These are phyloP conservation scores for Crossaster papposus DNA, from an alignment of 53 echinoderm and acorn worm genomes.

Conservation along the genomic window DNA sequence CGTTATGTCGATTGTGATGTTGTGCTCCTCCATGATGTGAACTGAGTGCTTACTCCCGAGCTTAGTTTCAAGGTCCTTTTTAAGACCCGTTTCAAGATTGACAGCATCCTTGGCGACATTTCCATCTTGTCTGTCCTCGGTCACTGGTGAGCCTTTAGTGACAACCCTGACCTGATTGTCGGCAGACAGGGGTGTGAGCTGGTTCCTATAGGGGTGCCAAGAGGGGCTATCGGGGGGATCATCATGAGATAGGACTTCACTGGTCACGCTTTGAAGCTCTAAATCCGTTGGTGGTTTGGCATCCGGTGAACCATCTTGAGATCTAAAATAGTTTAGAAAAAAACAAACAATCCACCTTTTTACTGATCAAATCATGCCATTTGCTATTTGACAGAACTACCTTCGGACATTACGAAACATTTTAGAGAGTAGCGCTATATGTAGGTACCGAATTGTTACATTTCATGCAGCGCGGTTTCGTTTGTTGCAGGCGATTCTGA, in stretches of 20 bases:
- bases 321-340: slow-evolving; percentile 6
- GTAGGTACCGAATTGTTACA: not conserved
- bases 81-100: not conserved
- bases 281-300: slow-evolving; percentile 47
- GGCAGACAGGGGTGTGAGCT: slow-evolving; percentile 41
- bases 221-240: slow-evolving; percentile 5
- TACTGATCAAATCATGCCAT: not conserved
- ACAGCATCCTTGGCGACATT: not conserved
- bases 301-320: slow-evolving; percentile 22
- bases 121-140: slow-evolving; percentile 7
- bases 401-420: not conserved
- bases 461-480: not conserved
- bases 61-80: not conserved
- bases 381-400: too few relatives aligned
- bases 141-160: slow-evolving; percentile 25
- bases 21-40: slow-evolving; percentile 66
- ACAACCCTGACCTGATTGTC: slow-evolving; percentile 20
- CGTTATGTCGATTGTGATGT: slow-evolving; percentile 66
- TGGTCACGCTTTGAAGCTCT: slow-evolving; percentile 74
- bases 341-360: not conserved
- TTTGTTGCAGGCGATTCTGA: not conserved
- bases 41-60: slow-evolving; percentile 59
- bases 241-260: slow-evolving; percentile 59
- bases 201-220: slow-evolving; percentile 30
- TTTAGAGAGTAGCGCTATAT: too few relatives aligned